These are phyloP conservation scores for Himantopus leucocephalus DNA, from an alignment of 2,113 vertebrate species.

Conservation along the genomic window DNA sequence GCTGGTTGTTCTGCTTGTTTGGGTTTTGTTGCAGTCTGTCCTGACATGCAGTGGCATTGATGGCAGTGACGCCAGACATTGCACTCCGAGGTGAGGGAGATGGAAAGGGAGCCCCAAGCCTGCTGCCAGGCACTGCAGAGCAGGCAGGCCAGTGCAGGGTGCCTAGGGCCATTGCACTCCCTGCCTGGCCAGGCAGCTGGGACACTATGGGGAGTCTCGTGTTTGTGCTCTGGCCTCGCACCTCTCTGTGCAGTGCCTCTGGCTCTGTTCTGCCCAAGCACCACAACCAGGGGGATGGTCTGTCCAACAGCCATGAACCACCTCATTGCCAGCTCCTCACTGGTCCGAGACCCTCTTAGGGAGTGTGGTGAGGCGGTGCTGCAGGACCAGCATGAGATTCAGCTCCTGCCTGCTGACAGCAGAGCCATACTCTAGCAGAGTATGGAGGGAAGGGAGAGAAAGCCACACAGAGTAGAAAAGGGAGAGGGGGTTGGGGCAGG, in stretches of 20 bases:
- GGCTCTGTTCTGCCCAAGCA: background rate
- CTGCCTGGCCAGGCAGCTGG: background rate
- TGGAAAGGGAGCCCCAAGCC: background rate
- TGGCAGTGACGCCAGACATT: fast-evolving
- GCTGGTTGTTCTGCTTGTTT: background rate
- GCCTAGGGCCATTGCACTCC: background rate
- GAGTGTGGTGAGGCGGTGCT: background rate
- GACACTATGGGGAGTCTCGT: background rate
- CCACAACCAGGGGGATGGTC: background rate
- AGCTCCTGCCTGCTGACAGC: background rate
- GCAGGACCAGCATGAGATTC: background rate
- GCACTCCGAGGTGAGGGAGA: fast-evolving
- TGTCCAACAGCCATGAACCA: background rate
- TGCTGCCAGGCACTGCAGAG: background rate
- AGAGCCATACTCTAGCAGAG: background rate
- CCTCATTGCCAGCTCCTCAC: background rate
- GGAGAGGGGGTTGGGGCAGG: background rate
- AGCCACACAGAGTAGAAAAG: background rate
- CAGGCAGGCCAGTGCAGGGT: background rate
- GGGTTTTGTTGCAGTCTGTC: background rate
- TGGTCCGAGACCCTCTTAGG: background rate
- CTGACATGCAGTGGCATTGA: fast-evolving
- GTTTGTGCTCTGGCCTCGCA: background rate
- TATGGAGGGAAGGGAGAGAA: background rate
- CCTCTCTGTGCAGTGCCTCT: background rate